phyloP scores from a whole-genome alignment of 2,113 vertebrate genomes.

The Cariama cristata region DNA sequence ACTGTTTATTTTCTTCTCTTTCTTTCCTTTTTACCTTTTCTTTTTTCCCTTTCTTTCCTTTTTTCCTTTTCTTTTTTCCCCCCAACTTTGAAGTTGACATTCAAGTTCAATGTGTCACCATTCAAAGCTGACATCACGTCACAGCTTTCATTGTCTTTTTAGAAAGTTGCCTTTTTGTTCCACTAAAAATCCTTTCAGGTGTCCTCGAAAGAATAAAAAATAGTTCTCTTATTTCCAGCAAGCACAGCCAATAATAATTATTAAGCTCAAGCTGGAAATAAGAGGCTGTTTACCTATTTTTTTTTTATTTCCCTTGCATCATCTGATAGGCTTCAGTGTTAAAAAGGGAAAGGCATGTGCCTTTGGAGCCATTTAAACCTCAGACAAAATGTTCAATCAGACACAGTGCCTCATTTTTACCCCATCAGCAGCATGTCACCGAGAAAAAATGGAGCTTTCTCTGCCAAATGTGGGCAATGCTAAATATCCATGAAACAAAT shows the following conservation, averaged over 20 bases:
- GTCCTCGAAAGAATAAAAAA: not conserved
- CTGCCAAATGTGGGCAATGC: conserved; percentile 45
- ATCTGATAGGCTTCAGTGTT: not conserved
- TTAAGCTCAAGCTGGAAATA: not conserved
- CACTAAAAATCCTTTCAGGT: not conserved
- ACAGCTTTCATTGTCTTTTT: not conserved
- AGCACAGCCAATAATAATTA: not conserved
- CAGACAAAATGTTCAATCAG: conserved; percentile 48
- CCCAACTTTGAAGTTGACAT: not conserved
- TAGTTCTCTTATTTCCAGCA: not conserved
- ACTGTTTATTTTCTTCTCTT: not conserved
- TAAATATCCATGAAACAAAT: conserved; percentile 65
- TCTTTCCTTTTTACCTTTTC: not conserved
- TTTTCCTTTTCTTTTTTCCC: not conserved
- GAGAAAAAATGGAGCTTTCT: conserved; percentile 28
- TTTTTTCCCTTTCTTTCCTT: not conserved
- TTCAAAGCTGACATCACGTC: not conserved
- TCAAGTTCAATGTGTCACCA: not conserved
- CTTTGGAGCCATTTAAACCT: conserved; percentile 44
- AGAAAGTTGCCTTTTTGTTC: not conserved
- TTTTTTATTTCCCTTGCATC: not conserved
- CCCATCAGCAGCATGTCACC: conserved; percentile 42
- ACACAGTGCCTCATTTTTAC: conserved; percentile 39
- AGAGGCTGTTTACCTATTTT: not conserved
- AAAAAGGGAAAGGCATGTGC: conserved; percentile 23